These are phyloP conservation scores for Diglossa brunneiventris DNA, from an alignment of 2,113 vertebrate genomes.

Conservation along the genomic window DNA sequence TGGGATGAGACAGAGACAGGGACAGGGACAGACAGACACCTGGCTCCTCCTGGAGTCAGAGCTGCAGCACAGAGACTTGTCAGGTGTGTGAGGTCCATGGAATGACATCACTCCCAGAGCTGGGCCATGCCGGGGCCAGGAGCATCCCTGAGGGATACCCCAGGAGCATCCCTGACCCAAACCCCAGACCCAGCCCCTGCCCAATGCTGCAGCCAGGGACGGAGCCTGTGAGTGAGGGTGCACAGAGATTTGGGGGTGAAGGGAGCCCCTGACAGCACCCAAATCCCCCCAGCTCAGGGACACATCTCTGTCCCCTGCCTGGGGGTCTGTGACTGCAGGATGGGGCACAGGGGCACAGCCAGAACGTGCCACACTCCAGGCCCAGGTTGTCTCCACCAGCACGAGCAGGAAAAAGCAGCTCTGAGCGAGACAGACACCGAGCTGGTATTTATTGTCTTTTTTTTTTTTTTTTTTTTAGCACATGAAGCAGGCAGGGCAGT, in stretches of 20 bases:
- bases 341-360: neutral
- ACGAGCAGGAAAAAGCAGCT: conserved; percentile 60
- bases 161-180: fast-evolving
- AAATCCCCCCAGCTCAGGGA: neutral
- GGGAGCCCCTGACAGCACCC: neutral
- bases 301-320: fast-evolving
- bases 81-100: neutral
- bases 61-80: neutral
- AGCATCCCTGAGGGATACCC: neutral
- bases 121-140: fast-evolving
- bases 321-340: fast-evolving
- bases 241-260: neutral
- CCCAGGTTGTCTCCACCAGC: neutral
- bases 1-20: fast-evolving
- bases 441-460: conserved; percentile 43
- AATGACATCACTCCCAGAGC: fast-evolving
- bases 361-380: neutral
- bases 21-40: neutral
- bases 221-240: fast-evolving
- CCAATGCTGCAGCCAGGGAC: fast-evolving
- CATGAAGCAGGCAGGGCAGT: neutral
- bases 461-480: neutral
- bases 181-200: neutral
- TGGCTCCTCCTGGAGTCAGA: neutral
- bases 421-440: neutral